phyloP scores from a whole-genome alignment of 1,140 invertebrate species.

The Diplogasteroides magnus region DNA sequence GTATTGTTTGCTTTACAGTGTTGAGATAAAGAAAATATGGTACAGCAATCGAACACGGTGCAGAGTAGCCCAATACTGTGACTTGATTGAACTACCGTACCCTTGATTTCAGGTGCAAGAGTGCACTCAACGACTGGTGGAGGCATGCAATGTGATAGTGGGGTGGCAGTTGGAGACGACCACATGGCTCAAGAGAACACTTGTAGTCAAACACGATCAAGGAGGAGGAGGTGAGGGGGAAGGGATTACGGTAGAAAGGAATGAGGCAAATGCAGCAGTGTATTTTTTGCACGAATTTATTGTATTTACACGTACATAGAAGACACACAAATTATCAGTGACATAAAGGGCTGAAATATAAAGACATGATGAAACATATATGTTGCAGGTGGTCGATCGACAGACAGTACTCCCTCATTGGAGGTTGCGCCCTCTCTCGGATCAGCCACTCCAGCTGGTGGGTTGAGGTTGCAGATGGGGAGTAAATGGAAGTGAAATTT shows the following conservation, averaged over 20 bases:
- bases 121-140: slow-evolving; percentile 66
- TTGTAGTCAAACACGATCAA: slow-evolving; percentile 73
- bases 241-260: neutral
- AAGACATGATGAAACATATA: neutral
- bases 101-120: slow-evolving; percentile 46
- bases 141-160: slow-evolving; percentile 77
- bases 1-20: too few relatives aligned
- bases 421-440: neutral
- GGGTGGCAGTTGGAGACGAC: slow-evolving; percentile 82
- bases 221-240: neutral
- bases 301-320: too few relatives aligned
- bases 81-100: too few relatives aligned
- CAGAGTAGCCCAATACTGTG: too few relatives aligned
- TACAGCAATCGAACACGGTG: too few relatives aligned
- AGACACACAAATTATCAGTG: neutral
- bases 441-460: too few relatives aligned
- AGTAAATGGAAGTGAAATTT: too few relatives aligned
- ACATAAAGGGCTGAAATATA: neutral
- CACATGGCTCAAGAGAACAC: slow-evolving; percentile 79
- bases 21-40: too few relatives aligned
- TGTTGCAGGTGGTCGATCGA: neutral
- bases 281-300: too few relatives aligned
- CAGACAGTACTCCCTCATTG: neutral
- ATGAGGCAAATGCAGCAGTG: too few relatives aligned
- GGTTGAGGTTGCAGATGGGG: too few relatives aligned